Evolutionary conservation across 2,797 vertebrate genomes (phyloP), one percentile per base, ranked within the genome.

Genomic region (Falco cherrug): DNA sequence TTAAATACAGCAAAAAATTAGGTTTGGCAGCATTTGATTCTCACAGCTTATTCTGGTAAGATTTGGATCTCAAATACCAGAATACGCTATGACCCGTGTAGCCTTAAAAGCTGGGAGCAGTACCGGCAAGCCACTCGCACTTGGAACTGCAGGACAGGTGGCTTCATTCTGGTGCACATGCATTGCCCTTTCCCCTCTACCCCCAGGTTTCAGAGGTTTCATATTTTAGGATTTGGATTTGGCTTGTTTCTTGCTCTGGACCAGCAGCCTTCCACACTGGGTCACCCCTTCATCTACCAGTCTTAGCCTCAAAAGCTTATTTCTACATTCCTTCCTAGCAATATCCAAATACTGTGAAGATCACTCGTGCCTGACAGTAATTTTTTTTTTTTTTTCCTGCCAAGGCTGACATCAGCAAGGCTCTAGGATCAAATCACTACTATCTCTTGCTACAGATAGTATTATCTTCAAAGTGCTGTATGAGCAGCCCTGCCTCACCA

Each of bases 171-270:
- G 9, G 19, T 37, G 43, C 24, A 13, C 18, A 9, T 3, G 29
- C 0, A 8, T 24, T 15, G 21, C 22, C 15, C 33, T n/a, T 24
- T 59, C 11, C 16, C 17, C 13, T 6, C 8, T 3, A 1, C 6
- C 11, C 11, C 4, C 3, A 25, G 10, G 1, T 70, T 70, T 80
- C 56, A 53, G 57, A 89, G 6, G 31, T 54, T 68, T 60, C 5
- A 1, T 14, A 10, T 51, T 59, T 33, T 28, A 79, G 10, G 11
- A 43, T 85, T 59, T 41, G 29, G n/a, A 71, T 68, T 84, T 89
- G 33, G 16, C 15, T 54, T 41, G 15, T 85, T 93, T 59, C 57
- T 81, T 75, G 11, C 13, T 64, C 61, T 43, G 41, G 17, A 71
- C 25, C n/a, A 74, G 16, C 10, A 65, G 39, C 24, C 28, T 67